These are phyloP conservation scores for Aphrocallistes beatrix DNA, from an alignment of 37 sponge, comb jelly and placozoan species.

Conservation along the genomic window DNA sequence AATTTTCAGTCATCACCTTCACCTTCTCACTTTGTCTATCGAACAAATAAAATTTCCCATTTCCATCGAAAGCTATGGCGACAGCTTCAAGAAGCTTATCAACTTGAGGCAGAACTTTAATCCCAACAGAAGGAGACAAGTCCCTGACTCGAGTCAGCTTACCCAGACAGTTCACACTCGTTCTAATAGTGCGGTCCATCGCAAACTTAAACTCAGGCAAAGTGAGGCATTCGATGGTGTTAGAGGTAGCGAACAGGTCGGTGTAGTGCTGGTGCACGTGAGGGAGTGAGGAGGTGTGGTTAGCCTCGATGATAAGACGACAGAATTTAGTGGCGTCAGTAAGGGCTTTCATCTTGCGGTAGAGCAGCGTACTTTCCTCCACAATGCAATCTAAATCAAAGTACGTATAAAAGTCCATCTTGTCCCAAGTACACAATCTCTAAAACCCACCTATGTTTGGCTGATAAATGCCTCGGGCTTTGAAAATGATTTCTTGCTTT, in stretches of 20 bases:
- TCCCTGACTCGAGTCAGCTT: not conserved
- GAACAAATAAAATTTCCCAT: not conserved
- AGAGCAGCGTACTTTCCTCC: not conserved
- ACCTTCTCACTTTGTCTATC: not conserved
- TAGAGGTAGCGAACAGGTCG: not conserved
- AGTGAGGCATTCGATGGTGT: not conserved
- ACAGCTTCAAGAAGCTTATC: not conserved
- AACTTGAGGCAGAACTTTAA: not conserved
- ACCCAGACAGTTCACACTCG: not conserved
- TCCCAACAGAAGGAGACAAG: not conserved
- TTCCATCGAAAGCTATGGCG: not conserved
- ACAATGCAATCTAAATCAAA: not conserved
- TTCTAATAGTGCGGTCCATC: not conserved
- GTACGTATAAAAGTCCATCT: not conserved
- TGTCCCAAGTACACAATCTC: not conserved
- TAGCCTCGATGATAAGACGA: not conserved
- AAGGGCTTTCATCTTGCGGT: not conserved
- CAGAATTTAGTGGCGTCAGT: not conserved
- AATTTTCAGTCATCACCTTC: not conserved
- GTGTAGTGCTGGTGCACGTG: not conserved
- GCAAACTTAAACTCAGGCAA: not conserved
- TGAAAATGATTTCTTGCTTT: not conserved
- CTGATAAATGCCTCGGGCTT: not conserved
- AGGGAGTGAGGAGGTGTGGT: not conserved
- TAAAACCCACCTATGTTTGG: not conserved